phyloP scores from a whole-genome alignment of 2,797 vertebrate genomes.

The Enteromius thamalakanensis region DNA sequence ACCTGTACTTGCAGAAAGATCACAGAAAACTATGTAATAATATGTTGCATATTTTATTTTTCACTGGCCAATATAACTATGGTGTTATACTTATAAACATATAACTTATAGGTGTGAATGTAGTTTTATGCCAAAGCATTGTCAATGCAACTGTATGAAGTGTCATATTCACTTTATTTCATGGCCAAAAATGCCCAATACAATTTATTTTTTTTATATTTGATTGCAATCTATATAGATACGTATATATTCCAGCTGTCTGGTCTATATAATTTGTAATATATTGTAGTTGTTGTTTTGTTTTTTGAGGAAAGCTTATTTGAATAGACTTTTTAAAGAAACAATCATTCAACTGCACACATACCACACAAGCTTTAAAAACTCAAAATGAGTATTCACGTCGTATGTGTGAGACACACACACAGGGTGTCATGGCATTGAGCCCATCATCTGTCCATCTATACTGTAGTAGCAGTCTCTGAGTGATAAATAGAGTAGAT shows the following conservation, averaged over 20 bases:
- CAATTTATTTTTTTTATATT: background rate
- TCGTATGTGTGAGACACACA: background rate
- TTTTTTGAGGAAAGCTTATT: background rate
- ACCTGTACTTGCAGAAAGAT: background rate
- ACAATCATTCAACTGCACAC: background rate
- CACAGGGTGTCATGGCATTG: slow-evolving; percentile 64
- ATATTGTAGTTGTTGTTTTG: background rate
- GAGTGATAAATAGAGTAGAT: slow-evolving; percentile 70
- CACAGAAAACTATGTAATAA: background rate
- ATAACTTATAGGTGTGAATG: no score
- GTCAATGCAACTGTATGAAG: no score
- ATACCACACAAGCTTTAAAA: background rate
- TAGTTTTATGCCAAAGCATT: background rate
- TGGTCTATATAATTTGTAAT: background rate
- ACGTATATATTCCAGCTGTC: background rate
- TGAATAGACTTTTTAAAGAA: background rate
- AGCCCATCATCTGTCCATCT: slow-evolving; percentile 49
- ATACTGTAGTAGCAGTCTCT: slow-evolving; percentile 53
- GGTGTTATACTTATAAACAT: background rate
- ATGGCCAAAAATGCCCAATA: background rate
- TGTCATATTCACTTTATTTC: background rate
- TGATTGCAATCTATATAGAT: no score
- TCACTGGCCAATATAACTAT: background rate
- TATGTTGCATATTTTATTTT: background rate
- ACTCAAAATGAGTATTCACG: background rate